Conservation (phyloP, 2,888 invertebrate genomes). For the Ophion slaviceki region DNA sequence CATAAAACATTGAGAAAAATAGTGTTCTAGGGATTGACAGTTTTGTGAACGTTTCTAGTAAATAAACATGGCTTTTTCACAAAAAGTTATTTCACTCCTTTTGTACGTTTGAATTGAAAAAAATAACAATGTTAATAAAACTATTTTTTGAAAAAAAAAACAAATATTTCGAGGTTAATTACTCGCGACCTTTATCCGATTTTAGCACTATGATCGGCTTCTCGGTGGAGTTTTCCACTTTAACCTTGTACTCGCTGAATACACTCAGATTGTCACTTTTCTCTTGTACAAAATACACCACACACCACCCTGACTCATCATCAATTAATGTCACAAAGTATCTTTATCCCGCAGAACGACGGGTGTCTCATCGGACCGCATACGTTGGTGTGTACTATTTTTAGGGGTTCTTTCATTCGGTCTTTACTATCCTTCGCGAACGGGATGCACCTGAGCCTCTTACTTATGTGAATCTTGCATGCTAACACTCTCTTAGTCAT, state of each 20-base stretch:
- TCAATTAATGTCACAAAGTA: neutral
- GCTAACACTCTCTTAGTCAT: constrained; percentile 51
- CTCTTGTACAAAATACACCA: constrained; percentile 25
- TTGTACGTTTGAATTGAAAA: no score
- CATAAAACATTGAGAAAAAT: no score
- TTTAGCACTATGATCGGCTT: constrained; percentile 33
- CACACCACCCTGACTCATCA: neutral
- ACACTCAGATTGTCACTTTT: constrained; percentile 30
- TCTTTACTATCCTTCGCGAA: constrained; percentile 34
- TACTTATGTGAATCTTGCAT: constrained; percentile 55
- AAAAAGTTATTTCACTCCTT: no score
- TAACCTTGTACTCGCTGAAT: constrained; percentile 19
- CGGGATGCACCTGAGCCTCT: constrained; percentile 46
- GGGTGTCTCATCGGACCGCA: constrained; percentile 6
- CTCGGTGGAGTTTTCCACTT: constrained; percentile 9
- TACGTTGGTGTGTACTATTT: neutral
- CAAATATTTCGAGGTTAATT: no score
- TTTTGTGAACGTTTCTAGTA: no score
- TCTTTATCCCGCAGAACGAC: neutral
- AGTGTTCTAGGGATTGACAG: no score
- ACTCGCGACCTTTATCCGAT: constrained; percentile 26
- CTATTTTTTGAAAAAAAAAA: no score
- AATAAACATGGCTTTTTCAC: no score
- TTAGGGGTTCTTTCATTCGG: constrained; percentile 29
- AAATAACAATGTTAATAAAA: no score